Evolutionary conservation across 2,113 vertebrate genomes (phyloP).

Genomic region (Artemisiospiza belli): DNA sequence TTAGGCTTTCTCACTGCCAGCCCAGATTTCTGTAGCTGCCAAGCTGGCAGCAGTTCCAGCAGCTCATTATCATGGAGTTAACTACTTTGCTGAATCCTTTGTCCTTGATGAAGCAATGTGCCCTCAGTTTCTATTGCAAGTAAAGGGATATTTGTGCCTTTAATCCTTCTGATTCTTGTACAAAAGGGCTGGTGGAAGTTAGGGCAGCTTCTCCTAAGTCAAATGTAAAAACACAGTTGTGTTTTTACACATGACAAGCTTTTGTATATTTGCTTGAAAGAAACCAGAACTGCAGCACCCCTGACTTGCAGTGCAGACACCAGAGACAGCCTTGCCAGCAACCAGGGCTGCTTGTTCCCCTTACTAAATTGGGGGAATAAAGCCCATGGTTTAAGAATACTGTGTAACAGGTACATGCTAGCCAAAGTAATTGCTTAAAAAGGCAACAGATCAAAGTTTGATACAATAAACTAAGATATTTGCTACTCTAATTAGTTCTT

Average conservation of each 20-base stretch:
- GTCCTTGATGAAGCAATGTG: neutral
- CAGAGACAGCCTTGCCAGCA: neutral
- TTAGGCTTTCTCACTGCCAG: neutral
- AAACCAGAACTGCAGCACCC: neutral
- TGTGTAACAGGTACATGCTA: neutral
- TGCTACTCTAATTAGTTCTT: neutral
- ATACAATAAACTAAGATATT: neutral
- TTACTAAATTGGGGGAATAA: neutral
- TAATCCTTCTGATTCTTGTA: neutral
- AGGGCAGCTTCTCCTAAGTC: neutral
- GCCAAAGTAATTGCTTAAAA: neutral
- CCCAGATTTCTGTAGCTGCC: neutral
- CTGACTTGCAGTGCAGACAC: neutral
- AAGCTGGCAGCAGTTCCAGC: neutral
- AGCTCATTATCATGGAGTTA: neutral
- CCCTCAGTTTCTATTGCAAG: neutral
- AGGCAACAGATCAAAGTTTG: neutral
- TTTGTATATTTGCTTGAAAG: neutral
- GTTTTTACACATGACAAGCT: neutral
- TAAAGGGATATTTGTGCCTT: neutral
- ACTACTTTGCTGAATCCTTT: neutral
- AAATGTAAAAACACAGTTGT: neutral
- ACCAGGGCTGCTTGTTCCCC: neutral
- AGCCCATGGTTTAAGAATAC: neutral
- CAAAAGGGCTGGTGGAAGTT: neutral